Percentiles rank a stretch among this genome's conserved stretches.
Evolutionary conservation across 2,888 invertebrate genomes (phyloP).

Genomic region (Synanthedon vespiformis): DNA sequence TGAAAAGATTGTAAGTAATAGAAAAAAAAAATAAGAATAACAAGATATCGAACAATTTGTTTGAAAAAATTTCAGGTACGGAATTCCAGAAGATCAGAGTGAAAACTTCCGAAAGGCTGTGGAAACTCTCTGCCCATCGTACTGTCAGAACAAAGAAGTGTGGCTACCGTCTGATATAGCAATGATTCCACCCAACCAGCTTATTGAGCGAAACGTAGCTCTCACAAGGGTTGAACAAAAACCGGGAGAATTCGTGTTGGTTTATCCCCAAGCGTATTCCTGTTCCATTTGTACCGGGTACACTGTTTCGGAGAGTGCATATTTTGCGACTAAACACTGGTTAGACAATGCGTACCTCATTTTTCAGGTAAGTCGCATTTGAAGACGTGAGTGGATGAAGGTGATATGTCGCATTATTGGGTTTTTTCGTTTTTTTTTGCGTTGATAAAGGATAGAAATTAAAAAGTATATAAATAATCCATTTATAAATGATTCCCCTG

Average conservation of each 20-base stretch:
- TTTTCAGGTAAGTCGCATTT: conserved; percentile 70
- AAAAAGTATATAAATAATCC: no score
- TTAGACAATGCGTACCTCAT: conserved; percentile 77
- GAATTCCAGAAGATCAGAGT: conserved; percentile 84
- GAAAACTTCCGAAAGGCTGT: conserved; percentile 81
- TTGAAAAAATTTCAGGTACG: conserved; percentile 66
- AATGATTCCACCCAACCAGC: conserved; percentile 88
- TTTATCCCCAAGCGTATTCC: conserved; percentile 88
- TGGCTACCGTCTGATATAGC: conserved; percentile 94
- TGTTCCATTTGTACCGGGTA: conserved; percentile 91
- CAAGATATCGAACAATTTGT: background rate
- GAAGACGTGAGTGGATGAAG: no score
- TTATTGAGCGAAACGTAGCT: conserved; percentile 82
- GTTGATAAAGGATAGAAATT: no score
- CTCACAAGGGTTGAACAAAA: conserved; percentile 84
- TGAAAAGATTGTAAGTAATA: no score
- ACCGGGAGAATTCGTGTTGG: conserved; percentile 89
- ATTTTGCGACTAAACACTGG: conserved; percentile 88
- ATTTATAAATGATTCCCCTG: no score
- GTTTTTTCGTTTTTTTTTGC: no score
- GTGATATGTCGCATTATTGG: no score
- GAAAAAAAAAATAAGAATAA: no score
- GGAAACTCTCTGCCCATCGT: conserved; percentile 81
- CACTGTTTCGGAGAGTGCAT: conserved; percentile 91
- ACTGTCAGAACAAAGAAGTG: conserved; percentile 83